These are phyloP conservation scores for Chalcis sispes DNA, from an alignment of 2,888 invertebrate genomes.

Conservation along the genomic window DNA sequence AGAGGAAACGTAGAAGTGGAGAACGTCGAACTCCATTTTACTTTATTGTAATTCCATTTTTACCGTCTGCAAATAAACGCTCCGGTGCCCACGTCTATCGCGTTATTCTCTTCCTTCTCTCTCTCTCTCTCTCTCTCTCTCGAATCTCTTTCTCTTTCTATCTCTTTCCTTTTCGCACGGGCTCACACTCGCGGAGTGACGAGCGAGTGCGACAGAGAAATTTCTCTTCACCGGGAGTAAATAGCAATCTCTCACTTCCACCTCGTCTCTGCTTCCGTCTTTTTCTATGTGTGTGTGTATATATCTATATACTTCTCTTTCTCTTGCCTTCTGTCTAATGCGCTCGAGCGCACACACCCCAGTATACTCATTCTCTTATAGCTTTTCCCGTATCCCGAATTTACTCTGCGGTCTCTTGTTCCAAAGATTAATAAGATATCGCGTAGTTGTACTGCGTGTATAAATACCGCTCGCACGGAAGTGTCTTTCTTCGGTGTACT, in stretches of 20 bases:
- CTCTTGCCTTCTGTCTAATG: not conserved
- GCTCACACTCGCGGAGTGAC: no score
- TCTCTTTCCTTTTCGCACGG: not conserved
- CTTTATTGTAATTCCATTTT: constrained; percentile 70
- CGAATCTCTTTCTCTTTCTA: constrained; percentile 18
- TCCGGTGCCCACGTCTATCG: constrained; percentile 66
- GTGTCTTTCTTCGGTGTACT: no score
- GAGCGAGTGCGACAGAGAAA: constrained; percentile 52
- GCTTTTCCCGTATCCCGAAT: constrained; percentile 26
- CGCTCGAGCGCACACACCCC: constrained; percentile 5
- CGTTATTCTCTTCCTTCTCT: constrained; percentile 60
- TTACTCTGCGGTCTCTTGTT: not conserved
- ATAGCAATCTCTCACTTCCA: constrained; percentile 58
- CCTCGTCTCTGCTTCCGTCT: constrained; percentile 22
- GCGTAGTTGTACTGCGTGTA: constrained; percentile 4
- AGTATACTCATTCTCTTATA: constrained; percentile 38
- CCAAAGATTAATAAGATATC: not conserved
- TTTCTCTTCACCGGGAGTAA: constrained; percentile 65
- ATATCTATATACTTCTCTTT: no score
- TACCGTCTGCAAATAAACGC: constrained; percentile 69
- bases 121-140: constrained; percentile 16
- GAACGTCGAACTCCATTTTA: constrained; percentile 65
- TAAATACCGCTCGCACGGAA: no score
- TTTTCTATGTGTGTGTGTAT: not conserved
- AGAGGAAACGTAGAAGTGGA: not conserved